Evolutionary conservation across 2,113 vertebrate genomes (phyloP).

Genomic region (Cranoglanis bouderius): DNA sequence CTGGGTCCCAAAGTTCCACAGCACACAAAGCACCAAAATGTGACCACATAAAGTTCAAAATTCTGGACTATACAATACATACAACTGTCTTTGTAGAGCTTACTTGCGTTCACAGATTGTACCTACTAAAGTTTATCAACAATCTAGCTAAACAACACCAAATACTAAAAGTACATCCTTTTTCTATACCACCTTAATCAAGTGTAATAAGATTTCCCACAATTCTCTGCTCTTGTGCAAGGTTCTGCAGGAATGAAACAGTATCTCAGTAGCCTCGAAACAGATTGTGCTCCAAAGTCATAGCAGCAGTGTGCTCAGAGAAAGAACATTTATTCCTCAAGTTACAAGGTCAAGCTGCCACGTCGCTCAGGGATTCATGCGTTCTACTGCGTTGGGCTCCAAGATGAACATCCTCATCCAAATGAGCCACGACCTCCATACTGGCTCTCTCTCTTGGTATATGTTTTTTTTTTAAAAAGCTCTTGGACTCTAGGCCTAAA

Average conservation of each 20-base stretch:
- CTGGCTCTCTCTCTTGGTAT: background rate
- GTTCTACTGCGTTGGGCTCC: background rate
- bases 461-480: background rate
- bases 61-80: too few relatives aligned
- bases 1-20: background rate
- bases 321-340: slow-evolving; percentile 9
- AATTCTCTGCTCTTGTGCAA: background rate
- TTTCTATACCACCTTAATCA: too few relatives aligned
- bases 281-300: background rate
- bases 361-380: background rate
- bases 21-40: too few relatives aligned
- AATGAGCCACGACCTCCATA: background rate
- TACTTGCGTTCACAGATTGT: background rate
- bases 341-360: background rate
- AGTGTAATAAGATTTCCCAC: background rate
- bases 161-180: background rate
- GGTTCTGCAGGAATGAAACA: background rate
- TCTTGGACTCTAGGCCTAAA: background rate
- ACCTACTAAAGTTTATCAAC: too few relatives aligned
- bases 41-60: too few relatives aligned
- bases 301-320: slow-evolving; percentile 7
- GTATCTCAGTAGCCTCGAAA: background rate
- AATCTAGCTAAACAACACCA: background rate
- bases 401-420: background rate
- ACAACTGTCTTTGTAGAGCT: background rate